phyloP scores from a whole-genome alignment of 2,888 invertebrate genomes.

The Platycheirus albimanus region DNA sequence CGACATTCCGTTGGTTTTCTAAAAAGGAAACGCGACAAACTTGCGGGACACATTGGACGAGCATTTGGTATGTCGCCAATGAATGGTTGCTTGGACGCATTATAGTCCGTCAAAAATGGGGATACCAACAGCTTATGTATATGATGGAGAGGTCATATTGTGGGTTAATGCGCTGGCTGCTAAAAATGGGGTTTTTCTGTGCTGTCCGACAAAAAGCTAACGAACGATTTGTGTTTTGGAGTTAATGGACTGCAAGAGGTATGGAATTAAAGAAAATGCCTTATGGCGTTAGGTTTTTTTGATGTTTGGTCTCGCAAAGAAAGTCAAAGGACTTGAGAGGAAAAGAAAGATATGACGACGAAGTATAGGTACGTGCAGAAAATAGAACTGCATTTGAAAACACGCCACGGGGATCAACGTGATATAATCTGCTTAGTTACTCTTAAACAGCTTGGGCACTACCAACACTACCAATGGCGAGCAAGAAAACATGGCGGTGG shows the following conservation, averaged over 20 bases:
- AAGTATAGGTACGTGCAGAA: no score
- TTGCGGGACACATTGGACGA: slow-evolving; percentile 68
- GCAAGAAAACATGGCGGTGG: no score
- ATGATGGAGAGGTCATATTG: slow-evolving; percentile 23
- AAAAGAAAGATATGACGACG: no score
- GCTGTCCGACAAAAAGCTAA: slow-evolving; percentile 36
- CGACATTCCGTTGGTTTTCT: slow-evolving; percentile 33
- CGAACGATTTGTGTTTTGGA: slow-evolving; percentile 49
- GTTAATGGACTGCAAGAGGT: slow-evolving; percentile 44
- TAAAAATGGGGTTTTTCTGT: slow-evolving; percentile 52
- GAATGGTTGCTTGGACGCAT: slow-evolving; percentile 38
- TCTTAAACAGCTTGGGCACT: no score
- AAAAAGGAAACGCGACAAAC: slow-evolving; percentile 58
- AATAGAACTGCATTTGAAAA: no score
- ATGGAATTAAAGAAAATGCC: no score
- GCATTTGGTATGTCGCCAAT: slow-evolving; percentile 67
- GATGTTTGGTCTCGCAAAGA: no score
- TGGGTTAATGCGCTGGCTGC: slow-evolving; percentile 37
- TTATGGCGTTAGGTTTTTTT: no score
- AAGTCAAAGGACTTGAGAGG: no score
- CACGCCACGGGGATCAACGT: no score
- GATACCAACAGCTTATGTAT: slow-evolving; percentile 10
- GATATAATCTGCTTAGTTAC: no score
- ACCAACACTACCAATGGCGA: no score
- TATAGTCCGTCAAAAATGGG: slow-evolving; percentile 9